phyloP scores from a whole-genome alignment of 2,797 vertebrate species.

The Eidolon dupreanum region DNA sequence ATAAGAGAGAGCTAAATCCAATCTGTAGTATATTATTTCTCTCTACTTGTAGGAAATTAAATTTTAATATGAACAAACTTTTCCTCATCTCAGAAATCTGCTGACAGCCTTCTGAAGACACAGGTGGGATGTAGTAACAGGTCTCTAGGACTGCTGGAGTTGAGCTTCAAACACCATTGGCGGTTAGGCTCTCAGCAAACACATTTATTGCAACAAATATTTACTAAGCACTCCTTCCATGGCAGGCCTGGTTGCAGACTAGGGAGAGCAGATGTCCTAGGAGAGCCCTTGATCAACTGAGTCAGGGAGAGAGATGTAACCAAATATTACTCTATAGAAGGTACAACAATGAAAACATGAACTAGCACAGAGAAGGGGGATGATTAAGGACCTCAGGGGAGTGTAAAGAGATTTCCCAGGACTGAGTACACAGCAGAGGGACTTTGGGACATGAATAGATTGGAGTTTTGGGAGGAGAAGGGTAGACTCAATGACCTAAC shows the following conservation, averaged over 20 bases:
- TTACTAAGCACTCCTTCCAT: not conserved
- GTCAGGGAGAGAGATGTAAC: not conserved
- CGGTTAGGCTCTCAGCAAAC: not conserved
- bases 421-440: not conserved
- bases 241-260: not conserved
- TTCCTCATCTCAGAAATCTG: conserved; percentile 14
- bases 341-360: not conserved
- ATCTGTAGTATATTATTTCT: not conserved
- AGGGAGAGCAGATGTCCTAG: not conserved
- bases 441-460: not conserved
- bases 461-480: not conserved
- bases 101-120: not conserved
- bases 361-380: not conserved
- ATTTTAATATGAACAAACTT: not conserved
- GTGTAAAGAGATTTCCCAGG: not conserved
- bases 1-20: not conserved
- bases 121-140: not conserved
- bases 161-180: not conserved
- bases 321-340: not conserved
- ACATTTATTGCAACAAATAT: not conserved
- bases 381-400: not conserved
- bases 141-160: not conserved
- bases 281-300: not conserved
- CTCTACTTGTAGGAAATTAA: not conserved
- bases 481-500: not conserved